Base-by-base conservation (phyloP, 2,888 invertebrate species). In the Arge pagana region DNA sequence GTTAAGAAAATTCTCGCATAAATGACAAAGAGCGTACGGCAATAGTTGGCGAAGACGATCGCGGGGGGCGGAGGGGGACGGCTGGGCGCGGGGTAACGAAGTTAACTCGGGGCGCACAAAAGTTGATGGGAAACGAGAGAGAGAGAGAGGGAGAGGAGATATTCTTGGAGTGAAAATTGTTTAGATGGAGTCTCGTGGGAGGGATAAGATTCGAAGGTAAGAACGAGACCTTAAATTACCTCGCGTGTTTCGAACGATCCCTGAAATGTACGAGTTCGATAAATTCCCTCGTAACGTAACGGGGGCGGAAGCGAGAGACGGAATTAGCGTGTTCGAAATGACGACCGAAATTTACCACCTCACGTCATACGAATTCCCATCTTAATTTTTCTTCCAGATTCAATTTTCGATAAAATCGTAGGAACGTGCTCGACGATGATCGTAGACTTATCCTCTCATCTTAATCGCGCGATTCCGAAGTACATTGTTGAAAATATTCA, bases 381-480 rank as follows among this genome's bases (percentile, higher is more conserved):
- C 40, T 21, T 41, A 13, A n/a, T n/a, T n/a, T n/a, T n/a, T n/a
- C n/a, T n/a, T 23, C 30, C 57, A 70, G 72, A 72, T 72, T 71
- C 69, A 70, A 72, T 72, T 72, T 70, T 60, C 71, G 72, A 72
- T 72, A 71, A 52, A 54, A 21, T 11, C 30, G n/a, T 15, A 13
- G 8, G 36, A 10, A 35, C 15, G 15, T 4, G n/a, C 13, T 6
- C 15, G 48, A 8, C 18, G 33, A 35, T 35, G 66, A 66, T 66
- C 57, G 40, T 66, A 53, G 21, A 49, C 52, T 58, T 68, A 68
- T 69, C 68, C 42, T 7, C 24, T 19, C 43, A 68, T 67, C 67
- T 62, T 54, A 48, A 37, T 10, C 19, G n/a, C n/a, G n/a, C n/a
- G n/a, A n/a, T n/a, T n/a, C n/a, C n/a, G n/a, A n/a, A n/a, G n/a